Evolutionary conservation across 2,113 vertebrate species (phyloP).

Genomic region (Macrotus californicus): DNA sequence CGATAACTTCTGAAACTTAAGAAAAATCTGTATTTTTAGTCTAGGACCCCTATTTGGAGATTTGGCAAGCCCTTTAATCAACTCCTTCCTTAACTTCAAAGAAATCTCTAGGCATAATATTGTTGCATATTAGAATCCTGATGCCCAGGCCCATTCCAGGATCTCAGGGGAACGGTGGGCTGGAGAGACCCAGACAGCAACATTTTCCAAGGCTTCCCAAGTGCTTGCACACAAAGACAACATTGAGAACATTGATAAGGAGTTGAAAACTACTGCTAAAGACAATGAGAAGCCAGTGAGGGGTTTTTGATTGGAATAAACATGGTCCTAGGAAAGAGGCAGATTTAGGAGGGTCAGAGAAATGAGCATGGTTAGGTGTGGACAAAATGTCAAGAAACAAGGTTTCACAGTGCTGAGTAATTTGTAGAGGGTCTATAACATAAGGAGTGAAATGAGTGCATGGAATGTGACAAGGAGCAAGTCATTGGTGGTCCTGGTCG

Average conservation of each 20-base stretch:
- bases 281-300: not conserved
- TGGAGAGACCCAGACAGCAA: not conserved
- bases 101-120: not conserved
- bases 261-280: not conserved
- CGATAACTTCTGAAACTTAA: not conserved
- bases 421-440: not conserved
- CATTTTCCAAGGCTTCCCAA: not conserved
- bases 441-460: not conserved
- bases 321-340: not conserved
- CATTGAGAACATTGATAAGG: not conserved
- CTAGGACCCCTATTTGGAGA: not conserved
- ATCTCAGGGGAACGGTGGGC: not conserved
- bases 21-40: not conserved
- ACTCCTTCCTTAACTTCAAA: not conserved
- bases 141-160: not conserved
- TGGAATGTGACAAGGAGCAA: not conserved
- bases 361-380: not conserved
- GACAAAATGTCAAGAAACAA: not conserved
- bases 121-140: not conserved
- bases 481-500: not conserved
- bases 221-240: not conserved
- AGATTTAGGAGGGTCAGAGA: not conserved
- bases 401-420: not conserved
- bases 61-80: not conserved
- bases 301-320: not conserved